Evolutionary conservation across 2,113 vertebrate genomes (phyloP).

Genomic region (Elephas maximus): DNA sequence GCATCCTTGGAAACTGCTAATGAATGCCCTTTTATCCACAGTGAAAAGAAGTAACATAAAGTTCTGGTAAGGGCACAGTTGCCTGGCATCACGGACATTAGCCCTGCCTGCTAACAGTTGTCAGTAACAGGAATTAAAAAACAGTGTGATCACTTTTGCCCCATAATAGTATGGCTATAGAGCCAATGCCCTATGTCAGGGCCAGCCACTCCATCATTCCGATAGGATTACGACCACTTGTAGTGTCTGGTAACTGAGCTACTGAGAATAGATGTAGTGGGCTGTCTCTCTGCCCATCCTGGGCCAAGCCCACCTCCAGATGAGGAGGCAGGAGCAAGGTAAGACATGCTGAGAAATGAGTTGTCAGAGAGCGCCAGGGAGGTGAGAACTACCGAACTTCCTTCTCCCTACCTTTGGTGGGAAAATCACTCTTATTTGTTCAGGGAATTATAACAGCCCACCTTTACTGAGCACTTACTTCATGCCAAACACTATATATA

Average conservation of each 20-base stretch:
- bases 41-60: slow-evolving; percentile 15
- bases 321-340: background rate
- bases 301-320: background rate
- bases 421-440: background rate
- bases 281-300: background rate
- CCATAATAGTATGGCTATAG: background rate
- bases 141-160: background rate
- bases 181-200: background rate
- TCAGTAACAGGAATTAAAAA: background rate
- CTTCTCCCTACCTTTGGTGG: background rate
- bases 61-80: slow-evolving; percentile 13
- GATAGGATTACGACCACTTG: background rate
- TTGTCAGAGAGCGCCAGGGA: background rate
- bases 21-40: background rate
- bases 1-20: slow-evolving; percentile 52
- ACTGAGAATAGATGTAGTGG: background rate
- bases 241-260: slow-evolving; percentile 22
- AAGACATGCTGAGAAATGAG: background rate
- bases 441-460: slow-evolving; percentile 10
- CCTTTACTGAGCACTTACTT: slow-evolving; percentile 27
- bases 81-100: slow-evolving; percentile 24
- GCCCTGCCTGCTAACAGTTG: background rate
- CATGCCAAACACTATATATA: background rate
- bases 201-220: background rate
- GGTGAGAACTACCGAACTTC: background rate